phyloP scores from a whole-genome alignment of 2,888 invertebrate species.

The Sympetrum striolatum region DNA sequence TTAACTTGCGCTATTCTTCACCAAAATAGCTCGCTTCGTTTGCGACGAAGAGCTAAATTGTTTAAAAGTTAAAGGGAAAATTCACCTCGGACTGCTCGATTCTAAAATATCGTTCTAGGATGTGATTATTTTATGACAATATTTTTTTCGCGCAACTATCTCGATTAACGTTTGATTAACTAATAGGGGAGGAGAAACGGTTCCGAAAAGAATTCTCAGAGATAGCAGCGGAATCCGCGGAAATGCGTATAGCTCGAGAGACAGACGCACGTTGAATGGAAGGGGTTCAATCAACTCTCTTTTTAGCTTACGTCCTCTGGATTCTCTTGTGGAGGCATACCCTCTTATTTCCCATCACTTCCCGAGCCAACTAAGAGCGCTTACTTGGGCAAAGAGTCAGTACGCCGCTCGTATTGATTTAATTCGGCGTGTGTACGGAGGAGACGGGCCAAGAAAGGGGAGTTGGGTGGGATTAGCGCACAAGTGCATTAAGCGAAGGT shows the following conservation, averaged over 20 bases:
- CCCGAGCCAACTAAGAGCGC: background rate
- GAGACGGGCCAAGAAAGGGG: background rate
- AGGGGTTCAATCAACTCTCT: background rate
- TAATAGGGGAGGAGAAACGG: no score
- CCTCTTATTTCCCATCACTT: background rate
- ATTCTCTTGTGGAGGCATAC: background rate
- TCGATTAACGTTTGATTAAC: no score
- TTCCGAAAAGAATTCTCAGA: no score
- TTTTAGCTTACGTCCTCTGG: background rate
- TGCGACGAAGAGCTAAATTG: no score
- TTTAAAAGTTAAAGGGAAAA: no score
- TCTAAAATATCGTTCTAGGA: no score
- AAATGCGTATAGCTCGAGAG: background rate
- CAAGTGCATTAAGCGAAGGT: background rate
- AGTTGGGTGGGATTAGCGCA: background rate
- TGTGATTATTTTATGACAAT: no score
- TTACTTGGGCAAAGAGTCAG: background rate
- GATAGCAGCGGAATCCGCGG: background rate
- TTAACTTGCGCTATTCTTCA: no score
- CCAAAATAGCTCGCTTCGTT: no score
- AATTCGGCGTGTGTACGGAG: background rate
- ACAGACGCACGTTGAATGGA: background rate
- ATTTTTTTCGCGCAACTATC: no score
- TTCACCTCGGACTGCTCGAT: no score
- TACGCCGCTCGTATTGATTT: conserved; percentile 13